Evolutionary conservation across 2,888 invertebrate genomes (phyloP), one percentile per base, ranked within the genome.

Genomic region (Erannis defoliaria): DNA sequence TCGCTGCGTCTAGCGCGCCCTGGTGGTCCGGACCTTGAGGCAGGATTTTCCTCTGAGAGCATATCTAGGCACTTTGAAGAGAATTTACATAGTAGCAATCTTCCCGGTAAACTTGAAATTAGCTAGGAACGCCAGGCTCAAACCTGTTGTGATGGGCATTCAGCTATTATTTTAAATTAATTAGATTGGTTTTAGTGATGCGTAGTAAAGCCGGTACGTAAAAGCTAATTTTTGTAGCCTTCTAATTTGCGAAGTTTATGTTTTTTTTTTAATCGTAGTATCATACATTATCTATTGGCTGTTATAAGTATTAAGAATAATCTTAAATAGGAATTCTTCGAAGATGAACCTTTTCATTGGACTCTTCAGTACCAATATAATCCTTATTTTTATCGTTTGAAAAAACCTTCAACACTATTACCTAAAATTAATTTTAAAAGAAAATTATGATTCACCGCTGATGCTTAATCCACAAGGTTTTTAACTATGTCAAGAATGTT

Each of bases 11-110:
- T 76, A 79, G 75, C 71, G 75, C 64, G 68, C 66, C 74, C 72
- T 72, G 80, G 81, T 80, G 81, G 80, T 81, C 81, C 64, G 55
- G 60, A 67, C 71, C 70, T 72, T 26, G 61, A 56, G 64, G 71
- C 71, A 46, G 55, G 60, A 64, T 75, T 72, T 73, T 69, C 72
- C 67, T 58, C 64, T 62, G 23, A 6, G 29, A 37, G 54, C 35
- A 62, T 64, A 55, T 54, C 64, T 63, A 60, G 64, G 65, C 49
- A 56, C 61, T 46, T 61, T 55, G 37, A 64, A 62, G 35, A 46
- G 50, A 63, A 65, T 69, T 69, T 66, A 63, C 66, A 67, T 69
- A 63, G 65, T 56, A 63, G 54, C 64, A 62, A 61, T 64, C 56
- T 69, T 63, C 57, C 66, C 65, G 55, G 64, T 62, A 64, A 62